phyloP scores from a whole-genome alignment of 2,113 vertebrate species.

The Irena cyanogastra region DNA sequence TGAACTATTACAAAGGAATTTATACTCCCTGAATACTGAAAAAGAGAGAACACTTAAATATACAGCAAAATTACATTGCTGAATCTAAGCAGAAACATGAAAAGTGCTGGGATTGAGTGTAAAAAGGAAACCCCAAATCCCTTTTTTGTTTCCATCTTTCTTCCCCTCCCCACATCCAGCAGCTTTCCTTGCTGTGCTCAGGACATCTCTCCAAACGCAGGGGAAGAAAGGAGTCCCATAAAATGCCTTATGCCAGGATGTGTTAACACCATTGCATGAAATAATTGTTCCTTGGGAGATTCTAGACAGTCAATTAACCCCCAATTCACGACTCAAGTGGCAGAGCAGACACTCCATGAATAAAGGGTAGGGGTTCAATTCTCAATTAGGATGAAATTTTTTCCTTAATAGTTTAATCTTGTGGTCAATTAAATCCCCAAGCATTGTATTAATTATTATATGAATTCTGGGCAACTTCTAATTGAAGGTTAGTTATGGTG shows the following conservation, averaged over 20 bases:
- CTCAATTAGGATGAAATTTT: slow-evolving; percentile 41
- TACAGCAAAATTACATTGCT: not conserved
- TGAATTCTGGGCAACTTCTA: not conserved
- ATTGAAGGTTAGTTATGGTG: slow-evolving; percentile 20
- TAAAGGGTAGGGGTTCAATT: slow-evolving; percentile 49
- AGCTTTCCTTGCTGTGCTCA: not conserved
- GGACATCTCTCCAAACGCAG: not conserved
- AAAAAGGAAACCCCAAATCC: not conserved
- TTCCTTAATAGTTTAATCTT: slow-evolving; percentile 40
- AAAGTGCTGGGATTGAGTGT: not conserved
- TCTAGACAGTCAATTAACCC: slow-evolving; percentile 56
- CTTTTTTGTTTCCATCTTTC: not conserved
- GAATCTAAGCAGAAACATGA: not conserved
- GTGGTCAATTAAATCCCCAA: slow-evolving; percentile 44
- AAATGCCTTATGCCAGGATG: not conserved
- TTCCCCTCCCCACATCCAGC: not conserved
- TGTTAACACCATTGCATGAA: slow-evolving; percentile 22
- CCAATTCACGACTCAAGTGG: slow-evolving; percentile 36
- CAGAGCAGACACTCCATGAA: slow-evolving; percentile 36
- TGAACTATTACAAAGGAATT: not conserved
- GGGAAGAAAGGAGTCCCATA: not conserved
- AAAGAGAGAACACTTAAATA: not conserved
- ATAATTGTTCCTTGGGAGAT: slow-evolving; percentile 58
- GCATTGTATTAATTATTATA: slow-evolving; percentile 41
- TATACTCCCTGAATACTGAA: not conserved